Conservation (phyloP, 2,797 vertebrate genomes). For the Poeciliopsis paucimaculata region DNA sequence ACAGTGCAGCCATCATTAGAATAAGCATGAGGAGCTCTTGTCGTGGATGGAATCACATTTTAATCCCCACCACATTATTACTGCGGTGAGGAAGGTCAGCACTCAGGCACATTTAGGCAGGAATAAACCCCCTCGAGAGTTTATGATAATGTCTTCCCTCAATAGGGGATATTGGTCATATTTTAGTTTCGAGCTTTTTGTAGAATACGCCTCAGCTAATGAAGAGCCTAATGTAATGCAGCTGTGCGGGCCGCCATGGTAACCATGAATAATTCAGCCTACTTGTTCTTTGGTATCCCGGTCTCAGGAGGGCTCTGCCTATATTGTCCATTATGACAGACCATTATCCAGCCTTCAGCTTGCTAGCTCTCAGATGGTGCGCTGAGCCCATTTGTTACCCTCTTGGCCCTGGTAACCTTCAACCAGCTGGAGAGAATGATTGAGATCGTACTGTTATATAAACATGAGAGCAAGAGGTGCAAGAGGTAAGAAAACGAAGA, state of each 20-base stretch:
- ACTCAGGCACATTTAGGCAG: slow-evolving; percentile 81
- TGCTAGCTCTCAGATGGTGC: slow-evolving; percentile 91
- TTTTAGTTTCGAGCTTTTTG: slow-evolving; percentile 85
- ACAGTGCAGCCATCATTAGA: slow-evolving; percentile 78
- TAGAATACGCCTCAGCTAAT: slow-evolving; percentile 86
- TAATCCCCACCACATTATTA: slow-evolving; percentile 81
- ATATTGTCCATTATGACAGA: slow-evolving; percentile 97
- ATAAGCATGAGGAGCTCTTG: slow-evolving; percentile 80
- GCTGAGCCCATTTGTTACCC: slow-evolving; percentile 89
- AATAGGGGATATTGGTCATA: slow-evolving; percentile 82
- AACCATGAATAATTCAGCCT: slow-evolving; percentile 96
- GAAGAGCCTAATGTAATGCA: slow-evolving; percentile 93
- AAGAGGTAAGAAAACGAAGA: slow-evolving; percentile 75
- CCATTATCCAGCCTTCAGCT: slow-evolving; percentile 94
- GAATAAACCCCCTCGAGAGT: slow-evolving; percentile 83
- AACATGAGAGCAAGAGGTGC: slow-evolving; percentile 89
- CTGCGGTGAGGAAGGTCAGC: slow-evolving; percentile 81
- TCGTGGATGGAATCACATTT: slow-evolving; percentile 78
- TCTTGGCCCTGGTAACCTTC: slow-evolving; percentile 92
- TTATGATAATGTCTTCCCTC: slow-evolving; percentile 84
- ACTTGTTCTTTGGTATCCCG: slow-evolving; percentile 87
- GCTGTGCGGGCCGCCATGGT: slow-evolving; percentile 83
- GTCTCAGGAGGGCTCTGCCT: slow-evolving; percentile 90
- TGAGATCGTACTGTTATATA: slow-evolving; percentile 92
- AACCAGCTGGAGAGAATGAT: slow-evolving; percentile 87